These are phyloP conservation scores for Leistus spinibarbis DNA, from an alignment of 2,888 invertebrate species.

Conservation along the genomic window DNA sequence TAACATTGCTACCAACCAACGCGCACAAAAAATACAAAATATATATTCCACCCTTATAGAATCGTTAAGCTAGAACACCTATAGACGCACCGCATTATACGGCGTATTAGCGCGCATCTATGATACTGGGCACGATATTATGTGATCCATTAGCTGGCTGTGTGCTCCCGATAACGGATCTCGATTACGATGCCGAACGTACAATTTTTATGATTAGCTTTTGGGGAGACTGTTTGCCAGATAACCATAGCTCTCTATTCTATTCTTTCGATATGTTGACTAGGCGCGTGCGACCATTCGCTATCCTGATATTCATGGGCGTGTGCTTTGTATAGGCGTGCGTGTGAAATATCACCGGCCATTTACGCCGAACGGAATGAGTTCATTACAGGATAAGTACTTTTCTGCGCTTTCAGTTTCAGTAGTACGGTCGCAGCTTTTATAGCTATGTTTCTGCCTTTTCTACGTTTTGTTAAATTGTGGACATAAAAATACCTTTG, in stretches of 20 bases:
- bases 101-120: background rate
- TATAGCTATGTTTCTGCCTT: too few species aligned
- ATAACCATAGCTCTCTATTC: background rate
- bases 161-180: background rate
- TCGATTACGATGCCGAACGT: constrained; percentile 3
- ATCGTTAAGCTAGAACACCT: background rate
- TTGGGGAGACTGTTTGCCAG: background rate
- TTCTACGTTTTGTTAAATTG: too few species aligned
- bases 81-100: background rate
- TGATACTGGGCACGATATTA: background rate
- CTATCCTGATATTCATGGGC: too few species aligned
- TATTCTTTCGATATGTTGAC: too few species aligned
- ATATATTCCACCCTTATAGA: background rate
- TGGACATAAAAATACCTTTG: too few species aligned
- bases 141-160: background rate
- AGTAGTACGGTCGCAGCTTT: too few species aligned
- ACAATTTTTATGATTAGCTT: constrained; percentile 16
- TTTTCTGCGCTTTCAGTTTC: too few species aligned
- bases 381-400: too few species aligned
- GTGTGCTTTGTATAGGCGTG: too few species aligned
- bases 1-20: background rate
- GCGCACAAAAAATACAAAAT: background rate
- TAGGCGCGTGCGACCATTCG: too few species aligned
- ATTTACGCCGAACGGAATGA: too few species aligned
- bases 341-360: too few species aligned